Base-by-base conservation (phyloP, 2,113 vertebrate species). In the Neolamprologus modestus region DNA sequence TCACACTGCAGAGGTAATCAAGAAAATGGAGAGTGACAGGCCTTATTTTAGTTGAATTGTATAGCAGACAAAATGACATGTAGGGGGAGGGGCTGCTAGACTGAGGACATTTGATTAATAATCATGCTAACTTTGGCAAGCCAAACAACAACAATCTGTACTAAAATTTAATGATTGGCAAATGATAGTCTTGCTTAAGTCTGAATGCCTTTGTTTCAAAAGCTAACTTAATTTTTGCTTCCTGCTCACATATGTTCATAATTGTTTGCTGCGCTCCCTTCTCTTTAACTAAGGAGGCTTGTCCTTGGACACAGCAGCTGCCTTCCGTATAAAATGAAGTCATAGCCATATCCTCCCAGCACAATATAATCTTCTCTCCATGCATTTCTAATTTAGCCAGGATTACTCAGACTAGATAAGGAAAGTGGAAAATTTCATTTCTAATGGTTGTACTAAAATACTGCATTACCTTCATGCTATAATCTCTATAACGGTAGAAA, bases 31-130 rank as follows among this genome's bases (percentile, higher is more conserved):
- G 80, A 90, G 59, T 24, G 88, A 87, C 82, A 79, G 88, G 85
- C 89, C 84, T 79, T 82, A 26, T n/a, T 84, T 82, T 90, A 89
- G 95, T 90, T 88, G 24, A 87, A 90, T 85, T 90, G 76, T 17
- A 40, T 9, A 79, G 83, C n/a, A 4, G 10, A 63, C 2, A 13
- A 68, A 31, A 76, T 8, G 11, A 81, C 71, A 76, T 17, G 54
- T 73, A n/a, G 17, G 53, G 9, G 81, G 81, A 45, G 50, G 50
- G 2, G 17, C 80, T 8, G 50, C 2, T 55, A 42, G 37, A 76
- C 17, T 19, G 24, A 10, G 17, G 31, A 73, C 14, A 21, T 8
- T 2, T 19, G 45, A 28, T 73, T 19, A n/a, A 19, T 24, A 5
- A 73, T 76, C 54, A 21, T 45, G 19, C 19, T 19, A 66, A 19